A percentile compares a stretch with the other conserved stretches of the same genome.
Evolutionary conservation across 2,888 invertebrate species (phyloP).

Genomic region (Rhaphigaster nebulosa): DNA sequence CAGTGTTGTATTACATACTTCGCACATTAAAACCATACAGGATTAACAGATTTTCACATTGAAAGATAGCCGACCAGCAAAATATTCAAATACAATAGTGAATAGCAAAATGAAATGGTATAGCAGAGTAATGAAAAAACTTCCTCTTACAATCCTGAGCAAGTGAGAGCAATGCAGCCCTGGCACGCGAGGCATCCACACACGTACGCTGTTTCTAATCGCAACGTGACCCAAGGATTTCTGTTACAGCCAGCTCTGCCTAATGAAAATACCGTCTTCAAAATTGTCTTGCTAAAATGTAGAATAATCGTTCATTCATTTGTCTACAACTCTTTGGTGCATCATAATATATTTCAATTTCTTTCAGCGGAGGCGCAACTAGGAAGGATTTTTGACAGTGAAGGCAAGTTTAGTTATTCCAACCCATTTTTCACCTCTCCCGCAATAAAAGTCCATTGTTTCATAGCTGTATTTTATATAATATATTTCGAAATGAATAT

Average conservation of each 20-base stretch:
- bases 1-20: too few species aligned
- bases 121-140: neutral
- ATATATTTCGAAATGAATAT: too few species aligned
- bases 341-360: too few species aligned
- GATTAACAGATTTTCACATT: too few species aligned
- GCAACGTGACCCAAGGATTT: neutral
- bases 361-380: too few species aligned
- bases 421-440: too few species aligned
- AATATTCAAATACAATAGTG: neutral
- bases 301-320: neutral
- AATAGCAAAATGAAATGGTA: neutral
- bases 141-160: neutral
- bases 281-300: neutral
- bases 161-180: neutral
- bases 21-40: too few species aligned
- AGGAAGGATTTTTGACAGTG: too few species aligned
- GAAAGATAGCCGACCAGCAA: neutral
- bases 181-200: neutral
- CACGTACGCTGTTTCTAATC: slow-evolving; percentile 12
- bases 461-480: too few species aligned
- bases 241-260: neutral
- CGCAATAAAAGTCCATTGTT: too few species aligned
- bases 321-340: too few species aligned
- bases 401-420: too few species aligned
- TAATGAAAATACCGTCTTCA: neutral